Percentiles rank a stretch among this genome's conserved stretches.
Conservation (phyloP, 1,140 invertebrate species). For the Brachionus rubens region DNA sequence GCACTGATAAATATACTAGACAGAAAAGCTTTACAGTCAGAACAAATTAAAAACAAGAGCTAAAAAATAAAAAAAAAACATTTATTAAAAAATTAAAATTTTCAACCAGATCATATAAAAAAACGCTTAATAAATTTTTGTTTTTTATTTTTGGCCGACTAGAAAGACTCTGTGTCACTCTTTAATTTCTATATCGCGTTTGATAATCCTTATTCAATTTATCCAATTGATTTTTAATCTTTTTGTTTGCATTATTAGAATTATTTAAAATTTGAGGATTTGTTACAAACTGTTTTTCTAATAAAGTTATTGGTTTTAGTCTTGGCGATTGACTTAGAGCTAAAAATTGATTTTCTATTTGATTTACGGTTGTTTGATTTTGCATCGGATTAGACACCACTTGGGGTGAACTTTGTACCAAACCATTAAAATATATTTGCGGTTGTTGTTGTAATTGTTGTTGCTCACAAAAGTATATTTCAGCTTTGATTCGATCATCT, state of each 20-base stretch:
- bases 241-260: conserved; percentile 15
- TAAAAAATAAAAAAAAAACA: no score
- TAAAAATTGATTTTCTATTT: conserved; percentile 12
- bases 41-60: no score
- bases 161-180: conserved; percentile 39
- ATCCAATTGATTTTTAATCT: conserved; percentile 17
- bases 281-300: conserved; percentile 23
- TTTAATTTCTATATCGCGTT: conserved; percentile 27
- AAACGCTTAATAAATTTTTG: no score
- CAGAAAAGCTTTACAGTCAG: no score
- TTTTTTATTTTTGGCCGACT: no score
- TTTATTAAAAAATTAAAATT: no score
- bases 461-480: conserved; percentile 58
- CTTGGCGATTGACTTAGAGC: conserved; percentile 44
- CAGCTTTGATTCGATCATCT: conserved; percentile 56
- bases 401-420: conserved; percentile 46
- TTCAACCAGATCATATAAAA: no score
- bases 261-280: conserved; percentile 38
- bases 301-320: conserved; percentile 18
- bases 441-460: conserved; percentile 49
- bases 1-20: no score
- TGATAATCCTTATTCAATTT: conserved; percentile 31
- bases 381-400: conserved; percentile 21
- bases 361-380: conserved; percentile 11
- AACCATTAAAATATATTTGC: conserved; percentile 37